Percentiles rank a stretch among this genome's conserved stretches.
Evolutionary conservation across 2,797 vertebrate genomes (phyloP).

Genomic region (Amphiprion clarkii): DNA sequence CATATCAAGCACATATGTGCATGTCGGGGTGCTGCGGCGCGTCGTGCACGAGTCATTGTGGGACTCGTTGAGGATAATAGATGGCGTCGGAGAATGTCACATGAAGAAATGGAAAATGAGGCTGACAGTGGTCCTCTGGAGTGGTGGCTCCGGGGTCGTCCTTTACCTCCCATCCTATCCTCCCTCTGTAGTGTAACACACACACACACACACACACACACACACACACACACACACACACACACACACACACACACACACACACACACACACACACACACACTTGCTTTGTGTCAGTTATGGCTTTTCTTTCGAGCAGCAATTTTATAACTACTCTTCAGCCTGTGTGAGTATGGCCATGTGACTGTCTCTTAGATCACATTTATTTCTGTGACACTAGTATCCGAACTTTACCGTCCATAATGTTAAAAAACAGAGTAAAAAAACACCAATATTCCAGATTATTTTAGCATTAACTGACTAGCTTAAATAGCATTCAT

Average conservation of each 20-base stretch:
- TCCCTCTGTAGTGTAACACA: constrained; percentile 24
- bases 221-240: constrained; percentile 5
- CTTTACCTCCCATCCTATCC: constrained; percentile 56
- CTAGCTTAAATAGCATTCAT: constrained; percentile 14
- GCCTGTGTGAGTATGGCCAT: not conserved
- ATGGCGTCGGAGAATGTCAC: constrained; percentile 71
- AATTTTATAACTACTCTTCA: constrained; percentile 1
- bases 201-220: too few species aligned
- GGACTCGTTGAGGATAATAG: constrained; percentile 68
- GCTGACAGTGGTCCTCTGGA: constrained; percentile 71
- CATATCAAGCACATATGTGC: not conserved
- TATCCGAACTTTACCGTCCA: not conserved
- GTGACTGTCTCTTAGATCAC: constrained; percentile 20
- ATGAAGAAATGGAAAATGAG: constrained; percentile 69
- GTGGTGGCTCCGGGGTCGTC: constrained; percentile 62
- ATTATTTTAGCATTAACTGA: constrained; percentile 6
- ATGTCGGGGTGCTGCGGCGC: constrained; percentile 1
- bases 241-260: too few species aligned
- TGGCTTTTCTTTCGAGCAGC: constrained; percentile 2
- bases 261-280: not conserved
- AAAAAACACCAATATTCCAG: not conserved
- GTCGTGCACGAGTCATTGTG: constrained; percentile 34
- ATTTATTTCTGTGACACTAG: constrained; percentile 14
- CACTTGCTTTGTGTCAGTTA: constrained; percentile 23
- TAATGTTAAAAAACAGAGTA: not conserved